Percentiles rank a stretch among this genome's conserved stretches.
These are phyloP conservation scores for Gymnobelideus leadbeateri DNA, from an alignment of 2,113 vertebrate genomes.

Conservation along the genomic window DNA sequence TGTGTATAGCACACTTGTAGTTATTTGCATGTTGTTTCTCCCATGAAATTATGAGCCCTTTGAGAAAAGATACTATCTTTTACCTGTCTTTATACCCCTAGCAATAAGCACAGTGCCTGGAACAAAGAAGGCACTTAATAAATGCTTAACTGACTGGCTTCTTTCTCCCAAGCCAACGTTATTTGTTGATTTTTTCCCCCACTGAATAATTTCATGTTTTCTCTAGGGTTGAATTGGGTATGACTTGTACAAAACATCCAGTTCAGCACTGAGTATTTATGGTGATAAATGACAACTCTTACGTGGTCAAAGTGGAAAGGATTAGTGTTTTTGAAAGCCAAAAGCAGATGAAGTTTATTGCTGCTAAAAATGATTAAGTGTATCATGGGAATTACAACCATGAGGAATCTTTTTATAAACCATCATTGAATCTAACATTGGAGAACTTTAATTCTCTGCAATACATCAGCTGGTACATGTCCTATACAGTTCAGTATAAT, in stretches of 20 bases:
- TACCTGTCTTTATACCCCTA: background rate
- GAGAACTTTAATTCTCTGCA: background rate
- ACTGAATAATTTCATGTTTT: background rate
- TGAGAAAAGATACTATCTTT: background rate
- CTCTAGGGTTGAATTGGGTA: background rate
- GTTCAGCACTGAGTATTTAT: background rate
- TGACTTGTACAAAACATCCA: background rate
- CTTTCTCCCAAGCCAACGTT: background rate
- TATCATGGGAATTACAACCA: background rate
- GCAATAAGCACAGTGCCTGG: background rate
- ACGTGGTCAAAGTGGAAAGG: background rate
- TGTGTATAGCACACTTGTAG: background rate
- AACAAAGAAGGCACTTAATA: background rate
- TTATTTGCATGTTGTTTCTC: background rate
- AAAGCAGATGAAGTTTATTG: background rate
- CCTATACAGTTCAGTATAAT: background rate
- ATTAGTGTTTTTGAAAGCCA: background rate
- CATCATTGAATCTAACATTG: background rate
- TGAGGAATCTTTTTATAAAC: constrained; percentile 2
- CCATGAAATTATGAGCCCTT: background rate
- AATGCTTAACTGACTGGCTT: background rate
- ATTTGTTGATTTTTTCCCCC: background rate
- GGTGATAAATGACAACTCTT: background rate
- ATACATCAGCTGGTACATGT: background rate
- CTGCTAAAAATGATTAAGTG: background rate